Conservation (phyloP, 2,888 invertebrate species). For the Apamea anceps region DNA sequence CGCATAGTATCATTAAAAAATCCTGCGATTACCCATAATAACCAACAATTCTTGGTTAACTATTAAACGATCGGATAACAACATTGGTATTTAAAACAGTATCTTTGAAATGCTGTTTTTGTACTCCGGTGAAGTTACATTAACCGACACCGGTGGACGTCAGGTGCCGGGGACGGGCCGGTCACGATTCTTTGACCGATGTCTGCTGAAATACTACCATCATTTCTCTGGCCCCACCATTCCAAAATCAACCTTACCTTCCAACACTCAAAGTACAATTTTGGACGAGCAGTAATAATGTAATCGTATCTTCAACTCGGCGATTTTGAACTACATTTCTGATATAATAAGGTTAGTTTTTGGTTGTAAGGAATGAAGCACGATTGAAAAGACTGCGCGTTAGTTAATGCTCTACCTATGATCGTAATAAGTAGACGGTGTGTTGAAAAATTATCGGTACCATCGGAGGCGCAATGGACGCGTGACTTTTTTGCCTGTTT, state of each 20-base stretch:
- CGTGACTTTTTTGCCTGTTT: conserved; percentile 89
- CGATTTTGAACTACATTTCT: conserved; percentile 58
- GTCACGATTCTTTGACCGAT: conserved; percentile 90
- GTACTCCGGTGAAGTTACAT: conserved; percentile 82
- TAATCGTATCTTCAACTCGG: conserved; percentile 43
- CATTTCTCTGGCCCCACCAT: conserved; percentile 48
- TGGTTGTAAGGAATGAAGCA: conserved; percentile 33
- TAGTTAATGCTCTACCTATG: conserved; percentile 89
- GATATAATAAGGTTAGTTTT: conserved; percentile 64
- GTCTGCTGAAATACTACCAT: conserved; percentile 82
- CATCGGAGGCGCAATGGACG: conserved; percentile 89
- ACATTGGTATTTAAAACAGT: conserved; percentile 78
- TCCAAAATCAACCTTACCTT: conserved; percentile 67
- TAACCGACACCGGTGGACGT: conserved; percentile 85
- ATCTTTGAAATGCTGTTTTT: conserved; percentile 80
- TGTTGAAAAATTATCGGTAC: conserved; percentile 90
- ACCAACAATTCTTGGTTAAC: conserved; percentile 38
- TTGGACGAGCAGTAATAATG: conserved; percentile 39
- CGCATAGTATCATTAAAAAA: conserved; percentile 5
- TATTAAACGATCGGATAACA: conserved; percentile 60
- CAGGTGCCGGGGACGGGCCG: conserved; percentile 88
- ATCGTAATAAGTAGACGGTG: conserved; percentile 90
- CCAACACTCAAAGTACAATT: conserved; percentile 44
- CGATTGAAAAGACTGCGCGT: conserved; percentile 81
- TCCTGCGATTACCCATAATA: conserved; percentile 40